phyloP scores from a whole-genome alignment of 2,113 vertebrate species.

The Podiceps cristatus region DNA sequence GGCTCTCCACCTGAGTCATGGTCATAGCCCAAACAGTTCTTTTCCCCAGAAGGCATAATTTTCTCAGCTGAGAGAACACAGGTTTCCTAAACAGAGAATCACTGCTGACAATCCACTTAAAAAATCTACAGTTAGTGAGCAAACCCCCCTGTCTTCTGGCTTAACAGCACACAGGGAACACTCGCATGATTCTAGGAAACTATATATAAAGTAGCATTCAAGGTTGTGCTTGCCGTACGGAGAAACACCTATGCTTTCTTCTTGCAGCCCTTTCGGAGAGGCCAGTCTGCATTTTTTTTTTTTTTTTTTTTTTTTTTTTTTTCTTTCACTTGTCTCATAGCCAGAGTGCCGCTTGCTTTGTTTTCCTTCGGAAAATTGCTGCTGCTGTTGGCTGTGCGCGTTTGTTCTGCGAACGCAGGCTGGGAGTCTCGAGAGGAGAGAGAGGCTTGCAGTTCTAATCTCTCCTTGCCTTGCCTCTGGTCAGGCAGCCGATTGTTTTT shows the following conservation, averaged over 20 bases:
- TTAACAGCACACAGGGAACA: background rate
- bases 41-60: background rate
- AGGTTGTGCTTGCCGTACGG: background rate
- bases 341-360: background rate
- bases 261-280: background rate
- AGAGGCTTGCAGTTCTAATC: background rate
- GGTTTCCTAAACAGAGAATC: background rate
- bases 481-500: conserved; percentile 59
- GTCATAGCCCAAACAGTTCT: background rate
- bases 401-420: background rate
- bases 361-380: conserved; percentile 10
- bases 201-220: fast-evolving
- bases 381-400: background rate
- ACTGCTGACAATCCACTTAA: background rate
- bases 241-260: background rate
- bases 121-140: background rate
- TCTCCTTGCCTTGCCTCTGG: conserved; percentile 55
- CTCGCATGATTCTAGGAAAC: background rate
- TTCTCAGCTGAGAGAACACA: background rate
- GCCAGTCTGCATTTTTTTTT: background rate
- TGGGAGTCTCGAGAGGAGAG: background rate
- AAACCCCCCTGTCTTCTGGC: background rate
- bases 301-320: background rate
- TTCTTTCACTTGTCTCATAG: background rate
- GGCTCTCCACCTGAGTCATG: background rate